Evolutionary conservation across 2,888 invertebrate genomes (phyloP).

Genomic region (Idaea aversata): DNA sequence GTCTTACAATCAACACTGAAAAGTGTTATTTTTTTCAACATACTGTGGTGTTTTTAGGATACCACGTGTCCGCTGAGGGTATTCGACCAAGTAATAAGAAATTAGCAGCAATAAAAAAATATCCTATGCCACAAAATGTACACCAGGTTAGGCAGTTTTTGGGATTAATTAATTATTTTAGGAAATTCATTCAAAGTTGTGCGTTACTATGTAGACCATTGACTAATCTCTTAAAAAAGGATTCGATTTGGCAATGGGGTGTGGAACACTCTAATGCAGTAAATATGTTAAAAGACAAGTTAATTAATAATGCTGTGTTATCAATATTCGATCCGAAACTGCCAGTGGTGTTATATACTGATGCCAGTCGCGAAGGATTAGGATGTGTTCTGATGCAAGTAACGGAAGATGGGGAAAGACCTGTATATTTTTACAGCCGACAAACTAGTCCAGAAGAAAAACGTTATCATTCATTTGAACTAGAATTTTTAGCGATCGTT

Average conservation of each 20-base stretch:
- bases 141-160: slow-evolving; percentile 26
- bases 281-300: slow-evolving; percentile 6
- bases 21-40: slow-evolving; percentile 32
- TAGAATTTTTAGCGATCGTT: slow-evolving; percentile 16
- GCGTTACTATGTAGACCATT: slow-evolving; percentile 32
- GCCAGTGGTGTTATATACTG: slow-evolving; percentile 39
- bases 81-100: slow-evolving; percentile 27
- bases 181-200: slow-evolving; percentile 39
- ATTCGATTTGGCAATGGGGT: slow-evolving; percentile 19
- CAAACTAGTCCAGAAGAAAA: slow-evolving; percentile 15
- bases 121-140: slow-evolving; percentile 23
- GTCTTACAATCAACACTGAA: slow-evolving; percentile 32
- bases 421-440: slow-evolving; percentile 13
- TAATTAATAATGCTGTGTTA: slow-evolving; percentile 9
- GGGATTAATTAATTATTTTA: slow-evolving; percentile 34
- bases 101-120: slow-evolving; percentile 24
- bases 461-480: slow-evolving; percentile 16
- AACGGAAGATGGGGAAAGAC: slow-evolving; percentile 7
- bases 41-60: slow-evolving; percentile 28
- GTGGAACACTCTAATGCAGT: slow-evolving; percentile 16
- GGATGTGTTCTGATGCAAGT: slow-evolving; percentile 24
- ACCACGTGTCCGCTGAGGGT: slow-evolving; percentile 18
- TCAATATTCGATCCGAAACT: slow-evolving; percentile 30
- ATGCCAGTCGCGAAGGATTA: slow-evolving; percentile 41
- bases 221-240: slow-evolving; percentile 31